Percentiles rank a stretch among this genome's conserved stretches.
phyloP scores from a whole-genome alignment of 2,113 vertebrate species.

The Aix galericulata region DNA sequence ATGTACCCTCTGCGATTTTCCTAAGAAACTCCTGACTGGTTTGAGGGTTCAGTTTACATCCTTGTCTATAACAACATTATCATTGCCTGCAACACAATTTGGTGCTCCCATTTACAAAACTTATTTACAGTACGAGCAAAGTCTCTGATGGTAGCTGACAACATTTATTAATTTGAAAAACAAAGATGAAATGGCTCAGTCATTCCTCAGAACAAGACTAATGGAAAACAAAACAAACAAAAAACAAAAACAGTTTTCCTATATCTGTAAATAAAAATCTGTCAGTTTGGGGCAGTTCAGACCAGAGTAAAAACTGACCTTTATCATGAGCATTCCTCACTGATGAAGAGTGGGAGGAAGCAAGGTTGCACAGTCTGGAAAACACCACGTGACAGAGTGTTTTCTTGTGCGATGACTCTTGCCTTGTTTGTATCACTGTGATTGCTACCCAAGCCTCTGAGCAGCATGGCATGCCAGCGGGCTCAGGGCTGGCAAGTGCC shows the following conservation, averaged over 20 bases:
- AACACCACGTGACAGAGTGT: background rate
- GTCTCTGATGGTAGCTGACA: background rate
- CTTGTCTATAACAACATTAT: background rate
- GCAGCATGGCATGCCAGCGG: rapidly evolving
- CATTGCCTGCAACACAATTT: background rate
- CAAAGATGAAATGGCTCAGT: background rate
- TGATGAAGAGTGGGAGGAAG: background rate
- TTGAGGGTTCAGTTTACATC: background rate
- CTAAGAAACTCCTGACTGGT: background rate
- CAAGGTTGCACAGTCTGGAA: background rate
- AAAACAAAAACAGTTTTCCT: background rate
- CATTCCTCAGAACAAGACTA: background rate
- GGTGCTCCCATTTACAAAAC: background rate
- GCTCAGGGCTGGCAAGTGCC: background rate
- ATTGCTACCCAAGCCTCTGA: background rate
- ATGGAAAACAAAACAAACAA: background rate
- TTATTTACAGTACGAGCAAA: background rate
- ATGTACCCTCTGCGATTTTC: conserved; percentile 1
- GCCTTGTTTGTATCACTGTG: background rate
- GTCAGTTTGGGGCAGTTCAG: background rate
- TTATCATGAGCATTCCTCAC: background rate
- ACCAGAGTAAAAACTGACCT: background rate
- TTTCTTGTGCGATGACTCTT: background rate
- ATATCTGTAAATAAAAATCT: background rate
- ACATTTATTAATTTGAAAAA: background rate